Conservation (phyloP, 2,113 vertebrate genomes). For the Melanerpes formicivorus region DNA sequence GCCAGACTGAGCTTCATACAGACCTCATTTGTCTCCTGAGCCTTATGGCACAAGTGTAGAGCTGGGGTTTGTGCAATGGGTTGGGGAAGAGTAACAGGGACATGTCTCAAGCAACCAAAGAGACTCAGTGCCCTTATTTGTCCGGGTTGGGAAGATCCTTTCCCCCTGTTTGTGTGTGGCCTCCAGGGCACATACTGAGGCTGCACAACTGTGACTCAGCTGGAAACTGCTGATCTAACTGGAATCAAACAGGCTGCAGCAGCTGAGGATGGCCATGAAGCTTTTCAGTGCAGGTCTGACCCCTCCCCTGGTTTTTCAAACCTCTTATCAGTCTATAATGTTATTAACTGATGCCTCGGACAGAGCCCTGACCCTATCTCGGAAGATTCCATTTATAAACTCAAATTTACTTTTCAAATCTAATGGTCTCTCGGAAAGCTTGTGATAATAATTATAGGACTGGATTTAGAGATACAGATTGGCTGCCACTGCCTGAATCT, state of each 20-base stretch:
- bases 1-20: fast-evolving
- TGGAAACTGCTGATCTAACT: not conserved
- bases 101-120: fast-evolving
- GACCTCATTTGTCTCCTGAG: fast-evolving
- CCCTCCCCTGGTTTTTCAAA: not conserved
- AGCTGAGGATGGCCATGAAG: not conserved
- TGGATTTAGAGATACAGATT: not conserved
- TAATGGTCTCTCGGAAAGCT: not conserved
- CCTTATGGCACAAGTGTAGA: fast-evolving
- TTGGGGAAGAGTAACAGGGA: fast-evolving
- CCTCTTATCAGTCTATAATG: not conserved
- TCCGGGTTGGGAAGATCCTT: not conserved
- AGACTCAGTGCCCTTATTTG: not conserved
- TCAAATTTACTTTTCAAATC: not conserved
- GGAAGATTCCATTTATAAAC: not conserved
- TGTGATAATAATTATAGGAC: not conserved
- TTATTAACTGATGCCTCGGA: not conserved
- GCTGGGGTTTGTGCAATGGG: fast-evolving
- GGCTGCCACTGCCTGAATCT: slow-evolving; percentile 3
- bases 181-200: not conserved
- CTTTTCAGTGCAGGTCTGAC: not conserved
- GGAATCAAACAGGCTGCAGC: not conserved
- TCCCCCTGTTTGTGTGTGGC: not conserved
- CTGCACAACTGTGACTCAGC: slow-evolving; percentile 3
- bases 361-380: not conserved